These are phyloP conservation scores for Pemphredon lugubris DNA, from an alignment of 2,888 invertebrate genomes.

Conservation along the genomic window DNA sequence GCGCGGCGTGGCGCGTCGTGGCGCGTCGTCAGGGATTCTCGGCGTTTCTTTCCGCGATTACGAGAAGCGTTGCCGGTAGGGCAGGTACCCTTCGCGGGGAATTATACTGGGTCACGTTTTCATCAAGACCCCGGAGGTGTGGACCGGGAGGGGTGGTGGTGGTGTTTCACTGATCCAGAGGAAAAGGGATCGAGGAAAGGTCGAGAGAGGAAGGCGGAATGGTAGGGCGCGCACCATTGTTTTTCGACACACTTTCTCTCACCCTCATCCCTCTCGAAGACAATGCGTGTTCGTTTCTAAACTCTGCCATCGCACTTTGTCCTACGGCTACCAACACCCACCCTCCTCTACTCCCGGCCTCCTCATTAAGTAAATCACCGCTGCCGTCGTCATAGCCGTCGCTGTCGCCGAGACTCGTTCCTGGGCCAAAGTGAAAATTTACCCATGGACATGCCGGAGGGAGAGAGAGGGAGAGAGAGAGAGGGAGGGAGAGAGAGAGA, in stretches of 20 bases:
- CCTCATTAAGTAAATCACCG: slow-evolving; percentile 67
- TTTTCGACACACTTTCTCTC: slow-evolving; percentile 67
- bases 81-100: slow-evolving; percentile 43
- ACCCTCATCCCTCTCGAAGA: slow-evolving; percentile 35
- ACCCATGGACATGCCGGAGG: slow-evolving; percentile 40
- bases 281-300: slow-evolving; percentile 62
- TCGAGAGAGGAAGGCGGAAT: slow-evolving; percentile 19
- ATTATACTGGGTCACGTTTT: slow-evolving; percentile 73
- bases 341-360: slow-evolving; percentile 9
- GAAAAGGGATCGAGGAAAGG: slow-evolving; percentile 8
- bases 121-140: slow-evolving; percentile 63
- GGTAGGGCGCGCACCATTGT: slow-evolving; percentile 57
- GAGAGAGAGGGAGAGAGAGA: too few species aligned
- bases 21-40: slow-evolving; percentile 12
- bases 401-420: slow-evolving; percentile 51
- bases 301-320: slow-evolving; percentile 40
- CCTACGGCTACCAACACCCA: slow-evolving; percentile 17
- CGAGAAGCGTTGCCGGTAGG: slow-evolving; percentile 29
- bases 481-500: too few species aligned
- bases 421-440: slow-evolving; percentile 61
- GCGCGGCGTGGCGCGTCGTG: background rate
- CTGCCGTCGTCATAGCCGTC: slow-evolving; percentile 47
- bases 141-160: slow-evolving; percentile 15
- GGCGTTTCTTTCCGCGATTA: slow-evolving; percentile 6
- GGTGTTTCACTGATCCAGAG: slow-evolving; percentile 23